These are phyloP conservation scores for Cheiracanthium punctorium DNA, from an alignment of 2,888 invertebrate genomes.

Conservation along the genomic window DNA sequence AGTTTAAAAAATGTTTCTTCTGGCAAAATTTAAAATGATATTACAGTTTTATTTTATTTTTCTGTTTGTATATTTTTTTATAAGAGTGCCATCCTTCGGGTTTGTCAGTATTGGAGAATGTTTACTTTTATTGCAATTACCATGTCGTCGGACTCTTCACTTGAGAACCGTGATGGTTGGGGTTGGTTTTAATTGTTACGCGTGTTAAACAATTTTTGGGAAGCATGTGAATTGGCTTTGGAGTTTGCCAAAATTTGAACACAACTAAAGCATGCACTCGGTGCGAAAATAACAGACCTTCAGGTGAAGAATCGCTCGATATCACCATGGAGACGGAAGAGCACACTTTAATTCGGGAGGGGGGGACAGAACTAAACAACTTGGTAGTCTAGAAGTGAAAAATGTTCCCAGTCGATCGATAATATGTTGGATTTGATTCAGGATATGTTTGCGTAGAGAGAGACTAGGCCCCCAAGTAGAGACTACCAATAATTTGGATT, in stretches of 20 bases:
- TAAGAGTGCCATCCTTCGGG: not conserved
- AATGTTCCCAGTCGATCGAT: conserved; percentile 65
- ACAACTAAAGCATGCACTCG: conserved; percentile 56
- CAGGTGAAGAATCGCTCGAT: conserved; percentile 61
- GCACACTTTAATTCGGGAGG: conserved; percentile 47
- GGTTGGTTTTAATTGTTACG: not conserved
- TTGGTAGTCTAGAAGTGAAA: conserved; percentile 66
- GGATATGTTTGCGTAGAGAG: conserved; percentile 42
- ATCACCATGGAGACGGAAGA: conserved; percentile 64
- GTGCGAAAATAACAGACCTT: conserved; percentile 66
- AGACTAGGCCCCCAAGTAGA: conserved; percentile 22
- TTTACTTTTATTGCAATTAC: no score
- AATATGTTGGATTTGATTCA: conserved; percentile 61
- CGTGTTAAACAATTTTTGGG: not conserved
- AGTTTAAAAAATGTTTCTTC: not conserved
- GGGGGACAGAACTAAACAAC: conserved; percentile 51
- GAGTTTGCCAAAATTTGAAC: conserved; percentile 58
- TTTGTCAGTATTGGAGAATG: not conserved
- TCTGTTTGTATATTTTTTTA: not conserved
- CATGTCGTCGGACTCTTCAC: no score
- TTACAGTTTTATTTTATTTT: no score
- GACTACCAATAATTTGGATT: conserved; percentile 34
- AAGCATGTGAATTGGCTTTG: conserved; percentile 19
- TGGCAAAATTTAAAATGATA: not conserved
- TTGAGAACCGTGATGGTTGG: not conserved